Percentiles rank a stretch among this genome's conserved stretches.
phyloP scores from a whole-genome alignment of 2,113 vertebrate genomes.

The Centropus bengalensis region DNA sequence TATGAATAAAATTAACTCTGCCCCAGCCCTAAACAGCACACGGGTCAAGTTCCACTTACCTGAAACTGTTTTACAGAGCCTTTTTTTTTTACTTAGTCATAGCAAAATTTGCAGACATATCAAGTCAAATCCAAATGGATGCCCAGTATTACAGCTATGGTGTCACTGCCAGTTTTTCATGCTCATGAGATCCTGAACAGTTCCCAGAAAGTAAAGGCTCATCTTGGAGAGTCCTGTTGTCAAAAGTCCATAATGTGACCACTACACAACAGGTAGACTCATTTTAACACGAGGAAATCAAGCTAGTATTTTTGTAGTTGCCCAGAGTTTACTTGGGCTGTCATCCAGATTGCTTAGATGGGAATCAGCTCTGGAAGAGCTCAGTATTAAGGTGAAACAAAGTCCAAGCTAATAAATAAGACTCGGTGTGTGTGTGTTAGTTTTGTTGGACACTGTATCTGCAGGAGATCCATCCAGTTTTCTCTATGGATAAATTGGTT shows the following conservation, averaged over 20 bases:
- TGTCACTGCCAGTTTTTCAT: not conserved
- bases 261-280: not conserved
- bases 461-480: not conserved
- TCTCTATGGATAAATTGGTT: not conserved
- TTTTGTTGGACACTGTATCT: not conserved
- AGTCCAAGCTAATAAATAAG: not conserved
- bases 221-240: not conserved
- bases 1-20: too few species aligned
- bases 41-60: not conserved
- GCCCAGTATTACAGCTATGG: not conserved
- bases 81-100: not conserved
- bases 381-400: not conserved
- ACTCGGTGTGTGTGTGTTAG: too few species aligned
- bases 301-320: not conserved
- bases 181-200: not conserved
- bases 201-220: not conserved
- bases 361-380: not conserved
- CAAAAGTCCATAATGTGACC: not conserved
- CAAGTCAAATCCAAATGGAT: not conserved
- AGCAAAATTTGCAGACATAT: not conserved
- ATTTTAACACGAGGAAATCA: not conserved
- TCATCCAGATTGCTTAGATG: not conserved
- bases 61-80: not conserved
- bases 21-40: too few species aligned
- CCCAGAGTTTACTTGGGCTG: not conserved